Evolutionary conservation across 2,113 vertebrate species (phyloP).

Genomic region (Coracopsis vasa): DNA sequence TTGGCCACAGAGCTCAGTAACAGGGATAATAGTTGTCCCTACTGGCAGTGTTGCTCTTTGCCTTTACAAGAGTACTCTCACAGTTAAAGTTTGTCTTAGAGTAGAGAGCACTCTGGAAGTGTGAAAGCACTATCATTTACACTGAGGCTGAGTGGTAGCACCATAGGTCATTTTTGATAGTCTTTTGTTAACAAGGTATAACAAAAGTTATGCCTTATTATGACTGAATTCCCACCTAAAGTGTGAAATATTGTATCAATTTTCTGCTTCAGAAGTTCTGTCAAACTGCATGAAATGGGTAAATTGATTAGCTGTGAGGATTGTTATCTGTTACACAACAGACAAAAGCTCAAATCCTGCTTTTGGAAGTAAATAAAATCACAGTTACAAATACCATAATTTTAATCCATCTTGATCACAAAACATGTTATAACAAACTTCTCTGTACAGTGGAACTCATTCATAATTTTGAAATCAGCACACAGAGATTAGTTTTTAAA

Average conservation of each 20-base stretch:
- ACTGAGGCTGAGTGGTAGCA: not conserved
- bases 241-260: not conserved
- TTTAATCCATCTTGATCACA: not conserved
- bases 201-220: not conserved
- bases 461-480: not conserved
- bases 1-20: not conserved
- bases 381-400: not conserved
- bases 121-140: not conserved
- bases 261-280: not conserved
- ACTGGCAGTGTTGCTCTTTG: not conserved
- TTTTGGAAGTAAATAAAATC: not conserved
- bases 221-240: not conserved
- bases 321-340: not conserved
- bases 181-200: not conserved
- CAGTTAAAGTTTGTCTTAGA: fast-evolving
- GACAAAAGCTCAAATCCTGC: not conserved
- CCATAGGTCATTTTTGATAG: not conserved
- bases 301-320: not conserved
- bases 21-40: not conserved
- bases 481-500: not conserved
- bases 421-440: not conserved
- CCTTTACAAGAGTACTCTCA: not conserved
- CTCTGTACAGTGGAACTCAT: not conserved
- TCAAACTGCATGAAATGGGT: not conserved
- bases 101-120: not conserved